phyloP scores from a whole-genome alignment of 1,140 invertebrate genomes.

The Marisa cornuarietis region DNA sequence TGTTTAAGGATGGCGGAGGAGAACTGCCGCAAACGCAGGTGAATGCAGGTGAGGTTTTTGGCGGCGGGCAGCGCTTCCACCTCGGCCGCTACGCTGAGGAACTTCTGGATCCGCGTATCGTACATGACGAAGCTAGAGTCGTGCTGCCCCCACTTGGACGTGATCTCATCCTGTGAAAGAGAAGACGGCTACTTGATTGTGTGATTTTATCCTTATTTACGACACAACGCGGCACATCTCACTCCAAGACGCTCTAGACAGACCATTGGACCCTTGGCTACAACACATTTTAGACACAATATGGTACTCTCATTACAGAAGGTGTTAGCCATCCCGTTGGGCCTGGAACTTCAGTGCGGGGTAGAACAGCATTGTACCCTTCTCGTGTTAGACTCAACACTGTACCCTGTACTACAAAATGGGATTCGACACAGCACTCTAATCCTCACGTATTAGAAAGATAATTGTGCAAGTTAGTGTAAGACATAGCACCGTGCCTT shows the following conservation, averaged over 20 bases:
- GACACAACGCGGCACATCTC: no score
- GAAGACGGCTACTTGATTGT: neutral
- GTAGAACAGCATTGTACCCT: no score
- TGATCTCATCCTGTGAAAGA: conserved; percentile 30
- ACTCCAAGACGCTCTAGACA: neutral
- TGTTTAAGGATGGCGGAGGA: conserved; percentile 59
- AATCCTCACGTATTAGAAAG: no score
- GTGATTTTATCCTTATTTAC: no score
- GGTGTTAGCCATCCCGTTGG: no score
- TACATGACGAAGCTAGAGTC: conserved; percentile 78
- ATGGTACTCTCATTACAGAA: no score
- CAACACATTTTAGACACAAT: no score
- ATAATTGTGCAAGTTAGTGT: no score
- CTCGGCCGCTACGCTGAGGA: conserved; percentile 78
- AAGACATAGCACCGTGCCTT: conserved; percentile 68
- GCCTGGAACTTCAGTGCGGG: no score
- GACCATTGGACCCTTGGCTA: neutral
- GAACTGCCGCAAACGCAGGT: conserved; percentile 58
- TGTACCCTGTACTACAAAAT: no score
- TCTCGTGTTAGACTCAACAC: no score
- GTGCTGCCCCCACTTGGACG: conserved; percentile 77
- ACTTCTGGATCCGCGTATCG: conserved; percentile 85
- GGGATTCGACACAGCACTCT: no score
- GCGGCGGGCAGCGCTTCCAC: conserved; percentile 62
- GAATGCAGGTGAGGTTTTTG: conserved; percentile 61